Percentiles rank a stretch among this genome's conserved stretches.
Conservation (phyloP, 64 coral and sea anemone species). For the Exaiptasia diaphana region DNA sequence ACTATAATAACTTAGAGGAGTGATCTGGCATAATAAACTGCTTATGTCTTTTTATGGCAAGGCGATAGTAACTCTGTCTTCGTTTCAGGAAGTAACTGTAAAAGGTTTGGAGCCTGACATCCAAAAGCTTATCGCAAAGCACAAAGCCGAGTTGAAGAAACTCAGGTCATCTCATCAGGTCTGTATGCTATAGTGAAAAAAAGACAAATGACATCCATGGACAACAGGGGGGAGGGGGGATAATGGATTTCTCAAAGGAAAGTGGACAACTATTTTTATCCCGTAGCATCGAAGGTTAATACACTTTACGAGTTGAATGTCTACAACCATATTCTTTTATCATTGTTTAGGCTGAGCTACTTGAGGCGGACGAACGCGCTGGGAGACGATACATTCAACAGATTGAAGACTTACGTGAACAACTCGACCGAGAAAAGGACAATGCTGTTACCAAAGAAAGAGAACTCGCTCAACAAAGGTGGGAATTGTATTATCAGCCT, state of each 20-base stretch:
- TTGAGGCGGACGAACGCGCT: conserved; percentile 91
- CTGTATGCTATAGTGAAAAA: background rate
- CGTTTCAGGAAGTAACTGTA: conserved; percentile 81
- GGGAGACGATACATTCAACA: conserved; percentile 95
- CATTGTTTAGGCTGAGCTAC: conserved; percentile 69
- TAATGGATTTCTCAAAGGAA: too few relatives aligned
- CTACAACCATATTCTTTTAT: too few relatives aligned
- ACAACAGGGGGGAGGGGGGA: too few relatives aligned
- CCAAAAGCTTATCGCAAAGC: conserved; percentile 93
- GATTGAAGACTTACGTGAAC: conserved; percentile 92
- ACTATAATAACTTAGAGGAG: too few relatives aligned
- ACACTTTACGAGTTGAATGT: too few relatives aligned
- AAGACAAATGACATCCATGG: background rate
- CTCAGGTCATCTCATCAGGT: conserved; percentile 91
- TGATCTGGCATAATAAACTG: too few relatives aligned
- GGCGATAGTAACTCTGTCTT: too few relatives aligned
- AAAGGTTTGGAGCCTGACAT: conserved; percentile 98
- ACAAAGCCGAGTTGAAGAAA: conserved; percentile 95
- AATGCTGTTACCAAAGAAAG: conserved; percentile 78
- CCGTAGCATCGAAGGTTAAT: too few relatives aligned
- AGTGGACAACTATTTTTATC: background rate
- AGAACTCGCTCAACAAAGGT: conserved; percentile 95
- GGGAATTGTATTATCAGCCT: background rate
- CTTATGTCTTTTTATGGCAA: too few relatives aligned
- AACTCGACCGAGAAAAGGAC: conserved; percentile 92